Percentiles rank a stretch among this genome's conserved stretches.
Conservation (phyloP, 2,113 vertebrate species). For the Recurvirostra avosetta region DNA sequence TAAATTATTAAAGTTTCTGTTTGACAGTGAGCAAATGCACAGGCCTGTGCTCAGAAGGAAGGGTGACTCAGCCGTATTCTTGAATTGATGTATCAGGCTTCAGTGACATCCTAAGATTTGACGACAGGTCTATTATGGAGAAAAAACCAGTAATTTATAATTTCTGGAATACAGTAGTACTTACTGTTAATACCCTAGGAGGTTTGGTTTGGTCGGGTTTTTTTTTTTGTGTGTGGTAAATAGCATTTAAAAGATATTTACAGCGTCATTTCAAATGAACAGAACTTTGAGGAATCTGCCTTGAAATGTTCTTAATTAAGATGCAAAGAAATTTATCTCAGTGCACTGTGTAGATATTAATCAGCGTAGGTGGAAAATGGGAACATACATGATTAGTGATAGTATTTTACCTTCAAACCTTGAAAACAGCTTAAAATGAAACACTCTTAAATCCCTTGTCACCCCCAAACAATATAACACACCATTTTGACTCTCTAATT, state of each 20-base stretch:
- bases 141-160: slow-evolving; percentile 38
- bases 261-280: not conserved
- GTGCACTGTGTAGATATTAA: slow-evolving; percentile 21
- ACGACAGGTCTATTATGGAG: not conserved
- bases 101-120: not conserved
- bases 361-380: slow-evolving; percentile 46
- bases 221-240: not conserved
- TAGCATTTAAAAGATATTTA: slow-evolving; percentile 44
- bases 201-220: not conserved
- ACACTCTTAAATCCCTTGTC: slow-evolving; percentile 38
- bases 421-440: slow-evolving; percentile 41
- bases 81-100: not conserved
- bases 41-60: not conserved
- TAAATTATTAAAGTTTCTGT: slow-evolving; percentile 1
- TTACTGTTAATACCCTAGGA: not conserved
- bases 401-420: slow-evolving; percentile 51
- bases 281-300: slow-evolving; percentile 42
- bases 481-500: slow-evolving; percentile 65
- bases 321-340: slow-evolving; percentile 33
- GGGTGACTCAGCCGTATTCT: slow-evolving; percentile 17
- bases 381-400: slow-evolving; percentile 44
- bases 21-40: not conserved
- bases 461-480: slow-evolving; percentile 47
- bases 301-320: slow-evolving; percentile 56
- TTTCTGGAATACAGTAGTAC: slow-evolving; percentile 26